phyloP scores from a whole-genome alignment of 2,888 invertebrate species.

The Mallateleia sp. region DNA sequence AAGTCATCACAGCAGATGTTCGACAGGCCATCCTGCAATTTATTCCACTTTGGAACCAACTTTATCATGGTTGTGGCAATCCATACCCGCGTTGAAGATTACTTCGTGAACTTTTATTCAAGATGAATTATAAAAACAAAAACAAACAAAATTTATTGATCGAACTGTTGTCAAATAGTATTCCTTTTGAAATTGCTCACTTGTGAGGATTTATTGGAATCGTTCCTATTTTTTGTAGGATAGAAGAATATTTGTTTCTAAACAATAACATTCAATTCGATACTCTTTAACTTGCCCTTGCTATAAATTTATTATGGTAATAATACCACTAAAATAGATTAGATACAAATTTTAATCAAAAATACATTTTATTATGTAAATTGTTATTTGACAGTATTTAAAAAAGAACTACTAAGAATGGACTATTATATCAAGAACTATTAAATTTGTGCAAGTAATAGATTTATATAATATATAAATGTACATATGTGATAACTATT shows the following conservation, averaged over 20 bases:
- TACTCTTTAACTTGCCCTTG: constrained; percentile 36
- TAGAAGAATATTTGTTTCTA: constrained; percentile 13
- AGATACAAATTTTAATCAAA: constrained; percentile 34
- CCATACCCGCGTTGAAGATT: constrained; percentile 87
- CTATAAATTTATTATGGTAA: neutral
- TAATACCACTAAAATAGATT: constrained; percentile 18
- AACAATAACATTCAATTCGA: constrained; percentile 29
- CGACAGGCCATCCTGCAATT: constrained; percentile 91
- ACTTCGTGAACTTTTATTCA: constrained; percentile 81
- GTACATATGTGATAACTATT: constrained; percentile 69
- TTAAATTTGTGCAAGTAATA: constrained; percentile 28
- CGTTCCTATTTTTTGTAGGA: constrained; percentile 60
- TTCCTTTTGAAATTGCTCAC: constrained; percentile 51
- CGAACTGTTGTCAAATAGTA: constrained; percentile 53
- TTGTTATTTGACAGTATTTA: constrained; percentile 34
- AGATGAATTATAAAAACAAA: constrained; percentile 55
- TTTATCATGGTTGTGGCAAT: constrained; percentile 87
- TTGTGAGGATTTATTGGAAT: constrained; percentile 55
- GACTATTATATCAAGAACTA: neutral
- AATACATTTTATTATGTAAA: constrained; percentile 17
- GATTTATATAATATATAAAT: constrained; percentile 49
- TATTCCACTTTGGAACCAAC: constrained; percentile 89
- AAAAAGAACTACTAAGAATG: constrained; percentile 3
- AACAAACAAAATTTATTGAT: constrained; percentile 23
- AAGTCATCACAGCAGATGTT: constrained; percentile 91